Base-by-base conservation (phyloP, 2,113 vertebrate genomes). In the Corythoichthys haematopterus region DNA sequence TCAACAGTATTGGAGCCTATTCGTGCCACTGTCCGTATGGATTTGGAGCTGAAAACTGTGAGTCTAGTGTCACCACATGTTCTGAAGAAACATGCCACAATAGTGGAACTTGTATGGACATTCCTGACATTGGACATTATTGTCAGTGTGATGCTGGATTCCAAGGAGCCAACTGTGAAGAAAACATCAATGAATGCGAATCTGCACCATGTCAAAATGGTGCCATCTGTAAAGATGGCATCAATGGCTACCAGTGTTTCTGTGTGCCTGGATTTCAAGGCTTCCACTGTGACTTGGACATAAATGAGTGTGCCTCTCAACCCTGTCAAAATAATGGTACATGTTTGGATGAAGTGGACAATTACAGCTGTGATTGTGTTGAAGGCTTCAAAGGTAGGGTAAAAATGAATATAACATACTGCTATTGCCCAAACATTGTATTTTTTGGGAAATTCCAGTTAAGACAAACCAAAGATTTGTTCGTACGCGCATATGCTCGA, bases 231-330 rank as follows among this genome's bases (percentile, higher is more conserved):
- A 78, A 91, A 53, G 91, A 95, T 37, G 74, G 87, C 0, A 55
- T 87, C 12, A 66, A 78, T 0, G 71, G 77, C 64, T 98, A 95
- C 81, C 91, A 90, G 83, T 99, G 97, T 67, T 99, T 94, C 90
- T 99, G 97, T 0, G 97, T 99, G 69, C 97, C 97, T 0, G 97
- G 97, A 1, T 99, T 96, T 88, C 97, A 99, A 79, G 97, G 97
- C 15, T 91, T 88, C 66, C 90, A 84, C 90, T 99, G 97, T 38
- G 95, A 98, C 65, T 89, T 99, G 72, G 96, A 99, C 87, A 99
- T 99, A 72, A 93, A 99, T 0, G 97, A 99, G 81, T 99, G 97
- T 9, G 96, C 95, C 0, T 98, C 97, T 40, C 86, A 74, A 72
- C 97, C 97, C 12, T 99, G 97, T 70, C 85, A 74, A 33, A 94